phyloP scores from a whole-genome alignment of 2,888 invertebrate species.

The Pandemis cinnamomeana region DNA sequence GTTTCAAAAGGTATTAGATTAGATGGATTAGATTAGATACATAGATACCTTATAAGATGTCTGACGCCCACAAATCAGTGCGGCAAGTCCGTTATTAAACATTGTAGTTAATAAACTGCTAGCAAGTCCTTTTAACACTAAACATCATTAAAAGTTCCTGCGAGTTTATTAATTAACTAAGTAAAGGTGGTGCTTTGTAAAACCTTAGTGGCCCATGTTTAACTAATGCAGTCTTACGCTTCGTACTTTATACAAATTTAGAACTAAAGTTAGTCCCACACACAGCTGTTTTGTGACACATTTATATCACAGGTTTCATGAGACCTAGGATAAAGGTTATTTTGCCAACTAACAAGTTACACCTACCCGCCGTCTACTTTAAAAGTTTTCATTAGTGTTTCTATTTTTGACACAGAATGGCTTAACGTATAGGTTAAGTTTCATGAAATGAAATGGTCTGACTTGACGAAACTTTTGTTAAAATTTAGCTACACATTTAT shows the following conservation, averaged over 20 bases:
- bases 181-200: not conserved
- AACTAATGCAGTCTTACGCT: not conserved
- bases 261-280: not conserved
- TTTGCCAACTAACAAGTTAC: constrained; percentile 1
- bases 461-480: not conserved
- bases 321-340: not conserved
- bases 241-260: not conserved
- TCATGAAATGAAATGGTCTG: not conserved
- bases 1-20: too few relatives aligned
- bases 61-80: not conserved
- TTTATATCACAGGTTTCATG: not conserved
- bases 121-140: constrained; percentile 5
- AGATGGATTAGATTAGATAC: too few relatives aligned
- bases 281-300: not conserved
- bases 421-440: not conserved
- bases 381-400: not conserved
- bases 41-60: too few relatives aligned
- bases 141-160: constrained; percentile 5
- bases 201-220: not conserved
- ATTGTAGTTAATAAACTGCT: not conserved
- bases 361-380: not conserved
- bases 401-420: not conserved
- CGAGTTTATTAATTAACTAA: not conserved
- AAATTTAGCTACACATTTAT: too few relatives aligned
- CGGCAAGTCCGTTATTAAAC: not conserved